These are phyloP conservation scores for human (Homo sapiens) DNA, from an alignment of 2,113 vertebrate genomes.

Conservation along the genomic window GRCh38 chrX:63711001-63711500, in stretches of 20 bases:
- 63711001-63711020: neutral
- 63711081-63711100: neutral
- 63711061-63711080: neutral
- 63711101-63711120: neutral
- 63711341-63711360: neutral
- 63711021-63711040: neutral
- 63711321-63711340: neutral
- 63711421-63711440: neutral
- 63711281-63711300: neutral
- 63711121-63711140: neutral
- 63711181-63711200: neutral
- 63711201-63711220: slow-evolving; percentile 4
- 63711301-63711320: neutral
- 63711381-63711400: neutral
- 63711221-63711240: neutral
- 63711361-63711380: neutral
- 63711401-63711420: slow-evolving; percentile 5
- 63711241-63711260: neutral
- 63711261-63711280: neutral
- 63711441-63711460: neutral
- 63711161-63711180: neutral
- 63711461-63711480: neutral
- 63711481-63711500: neutral
- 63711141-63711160: neutral
- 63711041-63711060: neutral